Percentiles rank a stretch among this genome's conserved stretches.
Conservation (phyloP, 2,797 vertebrate species). For the Microchirus variegatus region DNA sequence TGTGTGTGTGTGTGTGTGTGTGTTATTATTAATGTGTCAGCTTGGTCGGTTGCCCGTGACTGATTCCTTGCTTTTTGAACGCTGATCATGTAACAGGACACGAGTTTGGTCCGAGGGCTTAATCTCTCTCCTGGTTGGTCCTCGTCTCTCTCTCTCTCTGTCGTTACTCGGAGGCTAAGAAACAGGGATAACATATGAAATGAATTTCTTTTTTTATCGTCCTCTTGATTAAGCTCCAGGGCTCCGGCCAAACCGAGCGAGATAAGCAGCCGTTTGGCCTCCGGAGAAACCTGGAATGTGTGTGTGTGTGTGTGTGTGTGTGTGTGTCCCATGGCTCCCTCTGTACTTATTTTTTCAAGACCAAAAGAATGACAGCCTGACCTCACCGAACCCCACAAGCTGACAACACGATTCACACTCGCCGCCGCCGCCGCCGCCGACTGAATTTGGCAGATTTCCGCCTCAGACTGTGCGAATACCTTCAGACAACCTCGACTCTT, state of each 20-base stretch:
- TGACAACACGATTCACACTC: constrained; percentile 56
- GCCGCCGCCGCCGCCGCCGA: constrained; percentile 30
- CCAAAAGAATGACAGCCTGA: constrained; percentile 44
- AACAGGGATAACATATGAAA: not conserved
- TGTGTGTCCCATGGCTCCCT: constrained; percentile 31
- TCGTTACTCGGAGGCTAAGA: not conserved
- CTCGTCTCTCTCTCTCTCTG: too few species aligned
- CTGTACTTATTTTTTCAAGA: constrained; percentile 29
- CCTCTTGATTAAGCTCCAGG: not conserved
- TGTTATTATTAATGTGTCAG: too few species aligned
- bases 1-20: too few species aligned
- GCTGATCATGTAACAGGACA: too few species aligned
- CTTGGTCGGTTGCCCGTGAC: too few species aligned
- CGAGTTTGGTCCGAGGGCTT: too few species aligned
- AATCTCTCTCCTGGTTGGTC: too few species aligned
- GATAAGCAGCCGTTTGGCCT: not conserved
- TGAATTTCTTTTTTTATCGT: not conserved
- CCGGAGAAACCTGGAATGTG: too few species aligned
- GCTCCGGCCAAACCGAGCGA: not conserved
- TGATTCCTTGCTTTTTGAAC: too few species aligned
- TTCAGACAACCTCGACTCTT: constrained; percentile 54
- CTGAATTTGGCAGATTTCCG: constrained; percentile 49
- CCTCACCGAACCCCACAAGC: constrained; percentile 47
- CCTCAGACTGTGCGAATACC: constrained; percentile 50
- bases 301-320: not conserved